Conservation (phyloP, 92 coral and sea anemone genomes). For the Pocillopora meandrina region DNA sequence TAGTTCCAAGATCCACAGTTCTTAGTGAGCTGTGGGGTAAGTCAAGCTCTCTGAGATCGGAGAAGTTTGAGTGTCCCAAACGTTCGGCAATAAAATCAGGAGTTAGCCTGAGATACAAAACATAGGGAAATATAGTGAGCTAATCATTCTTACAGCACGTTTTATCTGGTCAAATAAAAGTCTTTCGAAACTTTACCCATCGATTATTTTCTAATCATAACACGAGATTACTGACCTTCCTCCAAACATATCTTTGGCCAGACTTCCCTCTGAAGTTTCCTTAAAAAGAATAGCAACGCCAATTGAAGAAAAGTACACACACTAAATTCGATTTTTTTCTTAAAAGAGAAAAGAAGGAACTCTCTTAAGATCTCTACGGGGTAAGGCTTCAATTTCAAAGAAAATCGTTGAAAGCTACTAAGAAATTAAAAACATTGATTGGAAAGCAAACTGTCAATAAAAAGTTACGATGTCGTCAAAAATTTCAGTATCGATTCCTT, state of each 20-base stretch:
- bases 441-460: too few relatives aligned
- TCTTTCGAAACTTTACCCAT: background rate
- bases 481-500: too few relatives aligned
- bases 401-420: too few relatives aligned
- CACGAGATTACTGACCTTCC: slow-evolving; percentile 73
- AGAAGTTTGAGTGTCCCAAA: slow-evolving; percentile 92
- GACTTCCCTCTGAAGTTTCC: slow-evolving; percentile 91
- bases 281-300: background rate
- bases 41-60: slow-evolving; percentile 91
- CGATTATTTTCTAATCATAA: background rate
- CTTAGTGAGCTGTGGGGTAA: slow-evolving; percentile 85
- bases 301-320: too few relatives aligned
- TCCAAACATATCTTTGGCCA: slow-evolving; percentile 91
- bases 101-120: slow-evolving; percentile 72
- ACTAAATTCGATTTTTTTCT: background rate
- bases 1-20: slow-evolving; percentile 88
- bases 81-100: slow-evolving; percentile 96
- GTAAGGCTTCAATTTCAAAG: too few relatives aligned
- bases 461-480: too few relatives aligned
- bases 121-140: background rate
- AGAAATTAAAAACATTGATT: too few relatives aligned
- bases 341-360: background rate
- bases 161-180: background rate
- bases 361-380: too few relatives aligned
- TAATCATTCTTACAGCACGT: too few relatives aligned